Conservation (phyloP, 2,888 invertebrate species). For the Daptonema setosum region DNA sequence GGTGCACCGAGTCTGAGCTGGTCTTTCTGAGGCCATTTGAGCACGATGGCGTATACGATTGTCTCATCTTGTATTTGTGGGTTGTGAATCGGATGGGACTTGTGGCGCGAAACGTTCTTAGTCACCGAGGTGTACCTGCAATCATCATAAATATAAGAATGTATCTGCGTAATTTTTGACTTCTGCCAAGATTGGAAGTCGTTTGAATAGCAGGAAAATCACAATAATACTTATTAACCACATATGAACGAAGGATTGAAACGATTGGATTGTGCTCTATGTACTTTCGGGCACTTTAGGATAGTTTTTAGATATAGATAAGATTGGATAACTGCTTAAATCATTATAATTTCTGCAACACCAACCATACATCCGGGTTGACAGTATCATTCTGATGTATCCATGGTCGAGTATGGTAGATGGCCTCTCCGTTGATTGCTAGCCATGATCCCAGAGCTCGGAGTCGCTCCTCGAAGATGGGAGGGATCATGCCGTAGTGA, state of each 20-base stretch:
- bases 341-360: no score
- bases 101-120: conserved; percentile 9
- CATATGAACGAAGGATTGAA: no score
- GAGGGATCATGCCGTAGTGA: conserved; percentile 29
- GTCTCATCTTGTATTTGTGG: not conserved
- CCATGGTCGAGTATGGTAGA: conserved; percentile 32
- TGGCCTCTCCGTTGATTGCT: conserved; percentile 30
- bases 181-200: no score
- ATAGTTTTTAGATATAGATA: no score
- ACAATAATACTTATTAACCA: no score
- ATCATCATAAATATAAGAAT: not conserved
- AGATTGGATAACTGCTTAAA: no score
- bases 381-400: conserved; percentile 37
- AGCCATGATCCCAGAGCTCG: conserved; percentile 30
- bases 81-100: conserved; percentile 9
- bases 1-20: conserved; percentile 36
- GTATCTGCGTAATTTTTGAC: no score
- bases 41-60: conserved; percentile 43
- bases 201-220: no score
- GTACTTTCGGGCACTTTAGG: no score
- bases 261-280: no score
- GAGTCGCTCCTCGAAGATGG: conserved; percentile 33
- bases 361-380: conserved; percentile 48
- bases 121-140: conserved; percentile 21
- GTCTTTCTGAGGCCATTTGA: conserved; percentile 46